phyloP scores from a whole-genome alignment of 2,797 vertebrate genomes.

The Botia almorhae region DNA sequence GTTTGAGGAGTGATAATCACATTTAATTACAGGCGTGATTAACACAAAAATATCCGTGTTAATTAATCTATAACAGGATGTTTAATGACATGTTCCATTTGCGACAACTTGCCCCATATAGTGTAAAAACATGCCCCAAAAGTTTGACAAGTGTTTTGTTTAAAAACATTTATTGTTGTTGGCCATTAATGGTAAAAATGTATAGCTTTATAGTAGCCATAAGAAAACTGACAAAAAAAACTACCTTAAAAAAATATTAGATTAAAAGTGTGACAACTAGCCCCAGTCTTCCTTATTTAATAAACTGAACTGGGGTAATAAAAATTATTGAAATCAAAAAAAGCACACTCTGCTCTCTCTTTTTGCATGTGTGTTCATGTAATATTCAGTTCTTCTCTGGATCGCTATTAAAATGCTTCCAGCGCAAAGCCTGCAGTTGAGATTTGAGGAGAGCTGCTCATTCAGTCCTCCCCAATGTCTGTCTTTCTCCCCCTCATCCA shows the following conservation, averaged over 20 bases:
- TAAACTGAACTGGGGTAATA: slow-evolving; percentile 23
- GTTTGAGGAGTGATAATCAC: too few relatives aligned
- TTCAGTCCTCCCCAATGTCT: not conserved
- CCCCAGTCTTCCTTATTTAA: not conserved
- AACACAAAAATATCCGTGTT: too few relatives aligned
- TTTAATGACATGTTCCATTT: too few relatives aligned
- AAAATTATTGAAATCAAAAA: slow-evolving; percentile 18
- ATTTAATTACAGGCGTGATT: too few relatives aligned
- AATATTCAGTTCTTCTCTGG: slow-evolving; percentile 39
- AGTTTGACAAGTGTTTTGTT: not conserved
- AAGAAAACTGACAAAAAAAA: not conserved
- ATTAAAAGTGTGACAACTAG: not conserved
- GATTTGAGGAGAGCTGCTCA: slow-evolving; percentile 15
- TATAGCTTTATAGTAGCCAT: not conserved
- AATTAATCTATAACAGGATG: too few relatives aligned
- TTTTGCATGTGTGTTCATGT: slow-evolving; percentile 33
- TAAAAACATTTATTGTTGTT: not conserved
- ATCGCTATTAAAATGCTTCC: slow-evolving; percentile 43
- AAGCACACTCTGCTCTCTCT: not conserved
- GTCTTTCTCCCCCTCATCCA: slow-evolving; percentile 43
- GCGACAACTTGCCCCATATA: too few relatives aligned
- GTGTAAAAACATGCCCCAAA: too few relatives aligned
- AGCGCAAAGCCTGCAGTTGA: slow-evolving; percentile 31
- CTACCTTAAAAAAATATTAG: not conserved
- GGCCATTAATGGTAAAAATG: not conserved